These are phyloP conservation scores for Electrophaes corylata DNA, from an alignment of 2,888 invertebrate genomes.

Conservation along the genomic window DNA sequence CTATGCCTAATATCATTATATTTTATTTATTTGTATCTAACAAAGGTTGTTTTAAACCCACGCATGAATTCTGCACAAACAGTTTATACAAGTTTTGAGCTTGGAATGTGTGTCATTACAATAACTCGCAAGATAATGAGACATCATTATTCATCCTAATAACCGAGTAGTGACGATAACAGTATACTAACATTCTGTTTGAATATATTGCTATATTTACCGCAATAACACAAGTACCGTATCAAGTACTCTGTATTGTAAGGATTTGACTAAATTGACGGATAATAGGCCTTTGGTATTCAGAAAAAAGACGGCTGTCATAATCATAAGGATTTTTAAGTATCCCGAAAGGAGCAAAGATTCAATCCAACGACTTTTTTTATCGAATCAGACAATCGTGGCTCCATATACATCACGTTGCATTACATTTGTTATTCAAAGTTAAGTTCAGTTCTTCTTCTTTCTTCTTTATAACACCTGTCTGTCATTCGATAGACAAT, in stretches of 20 bases:
- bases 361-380: too few species aligned
- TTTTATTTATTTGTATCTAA: not conserved
- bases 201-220: constrained; percentile 49
- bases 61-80: constrained; percentile 37
- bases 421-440: too few species aligned
- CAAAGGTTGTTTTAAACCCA: constrained; percentile 13
- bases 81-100: constrained; percentile 35
- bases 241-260: constrained; percentile 17
- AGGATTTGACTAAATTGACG: not conserved
- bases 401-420: too few species aligned
- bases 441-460: too few species aligned
- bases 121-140: constrained; percentile 29
- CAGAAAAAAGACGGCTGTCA: not conserved
- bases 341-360: too few species aligned
- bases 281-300: not conserved
- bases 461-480: too few species aligned
- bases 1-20: not conserved
- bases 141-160: constrained; percentile 44
- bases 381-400: too few species aligned
- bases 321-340: not conserved
- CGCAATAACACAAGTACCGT: constrained; percentile 46
- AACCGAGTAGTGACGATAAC: constrained; percentile 48
- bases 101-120: constrained; percentile 26
- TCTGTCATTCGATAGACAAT: too few species aligned
- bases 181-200: constrained; percentile 53